Evolutionary conservation across 2,888 invertebrate species (phyloP).

Genomic region (Andrena minutula): DNA sequence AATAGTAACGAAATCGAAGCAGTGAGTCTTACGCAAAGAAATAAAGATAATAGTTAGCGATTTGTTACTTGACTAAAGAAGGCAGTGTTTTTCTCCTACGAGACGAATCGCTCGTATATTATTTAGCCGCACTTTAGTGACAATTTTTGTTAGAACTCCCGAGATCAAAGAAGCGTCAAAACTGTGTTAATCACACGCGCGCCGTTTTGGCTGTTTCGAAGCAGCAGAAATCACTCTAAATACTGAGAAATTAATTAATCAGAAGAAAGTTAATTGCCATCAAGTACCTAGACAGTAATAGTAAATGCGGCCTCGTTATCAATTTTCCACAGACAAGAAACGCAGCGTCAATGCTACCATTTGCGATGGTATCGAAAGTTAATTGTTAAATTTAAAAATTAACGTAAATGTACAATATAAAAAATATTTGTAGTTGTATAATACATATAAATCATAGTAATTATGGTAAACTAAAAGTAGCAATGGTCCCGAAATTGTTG

Average conservation of each 20-base stretch:
- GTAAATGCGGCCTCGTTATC: slow-evolving; percentile 25
- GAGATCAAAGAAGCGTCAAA: slow-evolving; percentile 6
- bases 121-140: not conserved
- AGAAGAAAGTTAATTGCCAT: slow-evolving; percentile 20
- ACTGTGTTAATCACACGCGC: slow-evolving; percentile 32
- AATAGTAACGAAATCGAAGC: slow-evolving; percentile 52
- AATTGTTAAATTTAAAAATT: slow-evolving; percentile 43
- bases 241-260: not conserved
- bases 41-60: slow-evolving; percentile 31
- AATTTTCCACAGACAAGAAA: slow-evolving; percentile 35
- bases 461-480: slow-evolving; percentile 54
- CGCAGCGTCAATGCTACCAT: slow-evolving; percentile 40
- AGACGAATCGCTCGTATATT: slow-evolving; percentile 13
- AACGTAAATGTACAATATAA: slow-evolving; percentile 52
- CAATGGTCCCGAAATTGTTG: slow-evolving; percentile 73
- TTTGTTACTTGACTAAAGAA: slow-evolving; percentile 31
- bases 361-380: slow-evolving; percentile 40
- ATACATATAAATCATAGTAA: slow-evolving; percentile 49
- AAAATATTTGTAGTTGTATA: slow-evolving; percentile 48
- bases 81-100: slow-evolving; percentile 38
- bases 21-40: slow-evolving; percentile 36
- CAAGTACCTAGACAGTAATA: slow-evolving; percentile 10
- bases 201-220: slow-evolving; percentile 18
- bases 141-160: slow-evolving; percentile 13
- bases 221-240: slow-evolving; percentile 14